Evolutionary conservation across 2,888 invertebrate genomes (phyloP), one percentile per base, ranked within the genome.

Genomic region (Teinopalpus imperialis): DNA sequence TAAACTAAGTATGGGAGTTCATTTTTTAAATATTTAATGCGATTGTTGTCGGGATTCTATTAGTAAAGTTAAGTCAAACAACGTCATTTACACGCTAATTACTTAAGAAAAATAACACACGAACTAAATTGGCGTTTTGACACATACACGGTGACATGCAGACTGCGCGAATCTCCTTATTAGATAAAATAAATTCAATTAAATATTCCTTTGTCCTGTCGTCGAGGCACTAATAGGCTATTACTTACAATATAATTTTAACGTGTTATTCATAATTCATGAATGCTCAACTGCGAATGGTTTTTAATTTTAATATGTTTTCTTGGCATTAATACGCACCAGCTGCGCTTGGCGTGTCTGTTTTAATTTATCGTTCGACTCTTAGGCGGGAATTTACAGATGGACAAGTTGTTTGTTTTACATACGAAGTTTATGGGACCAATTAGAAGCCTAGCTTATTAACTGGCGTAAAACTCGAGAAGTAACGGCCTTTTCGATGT

Each of bases 401-500:
- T 68, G 51, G 70, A 69, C 72, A 65, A 54, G 54, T 44, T 81
- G 83, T 82, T 82, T 81, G 75, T 81, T 81, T 81, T 73, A 78
- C 66, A 74, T 74, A 66, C 69, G 65, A 70, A 79, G 79, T 83
- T 83, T 83, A 83, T 71, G 77, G 67, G 51, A 61, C 69, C 79
- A 81, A 82, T 81, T 81, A 82, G 68, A 63, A 64, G 67, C 61
- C 65, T 68, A 66, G 72, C 74, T 79, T 82, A 83, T 82, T 81
- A 80, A 81, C 78, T 70, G 70, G 60, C 56, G 66, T 67, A 73
- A 70, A 77, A 78, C 77, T 80, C 73, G 76, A 60, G 59, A 69
- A 71, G 68, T 73, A 70, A 72, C 69, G 57, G 68, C 61, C 57
- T 40, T 54, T 51, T 58, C 54, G 51, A 51, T 44, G 45, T 32